These are phyloP conservation scores for Piaya cayana DNA, from an alignment of 2,113 vertebrate genomes.

Conservation along the genomic window DNA sequence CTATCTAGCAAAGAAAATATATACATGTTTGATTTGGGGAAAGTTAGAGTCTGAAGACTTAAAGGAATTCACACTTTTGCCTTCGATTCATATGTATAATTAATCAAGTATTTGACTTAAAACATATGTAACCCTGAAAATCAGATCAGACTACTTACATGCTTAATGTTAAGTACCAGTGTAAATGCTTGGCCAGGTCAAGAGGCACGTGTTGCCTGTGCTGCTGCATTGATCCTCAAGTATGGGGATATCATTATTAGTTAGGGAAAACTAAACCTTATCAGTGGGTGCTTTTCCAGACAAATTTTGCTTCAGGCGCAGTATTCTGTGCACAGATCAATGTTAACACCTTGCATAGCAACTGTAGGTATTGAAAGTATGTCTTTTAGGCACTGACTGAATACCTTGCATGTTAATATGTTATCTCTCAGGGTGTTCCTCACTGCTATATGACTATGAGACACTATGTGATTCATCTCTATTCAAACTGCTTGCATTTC, in stretches of 20 bases:
- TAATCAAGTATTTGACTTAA: neutral
- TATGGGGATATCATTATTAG: neutral
- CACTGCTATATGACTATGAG: neutral
- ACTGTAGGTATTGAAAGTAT: neutral
- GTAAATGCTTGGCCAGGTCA: constrained; percentile 32
- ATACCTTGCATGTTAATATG: neutral
- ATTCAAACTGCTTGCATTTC: constrained; percentile 27
- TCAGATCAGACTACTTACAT: neutral
- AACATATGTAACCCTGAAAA: neutral
- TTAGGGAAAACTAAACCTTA: neutral
- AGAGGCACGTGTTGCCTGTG: neutral
- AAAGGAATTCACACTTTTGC: neutral
- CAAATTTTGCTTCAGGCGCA: constrained; percentile 13
- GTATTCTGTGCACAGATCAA: neutral
- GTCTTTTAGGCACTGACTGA: neutral
- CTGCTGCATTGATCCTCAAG: neutral
- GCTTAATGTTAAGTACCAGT: neutral
- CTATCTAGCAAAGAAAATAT: neutral
- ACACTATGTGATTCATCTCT: neutral
- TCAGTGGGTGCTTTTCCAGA: constrained; percentile 21
- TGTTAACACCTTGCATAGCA: constrained; percentile 2
- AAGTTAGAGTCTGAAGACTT: neutral
- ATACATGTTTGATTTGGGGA: neutral
- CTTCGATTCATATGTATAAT: neutral
- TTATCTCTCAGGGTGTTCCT: neutral